Base-by-base conservation (phyloP, 1,140 invertebrate genomes). In the Spodoptera frugiperda region DNA sequence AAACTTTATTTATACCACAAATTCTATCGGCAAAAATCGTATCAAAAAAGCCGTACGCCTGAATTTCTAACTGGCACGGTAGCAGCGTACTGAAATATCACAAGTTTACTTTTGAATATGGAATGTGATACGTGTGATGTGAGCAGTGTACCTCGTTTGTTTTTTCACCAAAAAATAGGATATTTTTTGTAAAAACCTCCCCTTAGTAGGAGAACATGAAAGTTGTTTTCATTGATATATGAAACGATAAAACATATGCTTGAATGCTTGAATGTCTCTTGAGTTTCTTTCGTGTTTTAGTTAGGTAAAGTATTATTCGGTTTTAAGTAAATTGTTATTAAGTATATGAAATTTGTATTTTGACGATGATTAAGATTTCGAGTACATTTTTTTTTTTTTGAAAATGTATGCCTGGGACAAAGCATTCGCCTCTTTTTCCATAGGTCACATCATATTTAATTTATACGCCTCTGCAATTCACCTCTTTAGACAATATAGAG, bases 181-280 rank as follows among this genome's bases (percentile, higher is more conserved):
- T 33, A 21, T 74, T 76, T 76, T 76, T 54, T 75, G 71, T 14
- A 17, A 74, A 74, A 21, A 68, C 68, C 54, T 30, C 44, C 12
- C n/a, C 46, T 72, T 70, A 33, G 30, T 17, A 21, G n/a, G 21
- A 49, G 33, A 39, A 39, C 33, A 39, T 39, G 33, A 39, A 39
- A 39, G 33, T 6, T 39, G 33, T 39, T 39, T 54, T 2, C 30
- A 39, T 54, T 70, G 48, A 70, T 19, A 53, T 25, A 54, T 46
- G n/a, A 17, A 53, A 17, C 65, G 21, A 72, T 54, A 57, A 65
- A 65, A 65, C 39, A 25, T 48, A 44, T 25, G 61, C 25, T 25
- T 25, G 25, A 25, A 25, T 25, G 25, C 25, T 4, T 25, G 33
- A 39, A 4, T 39, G 33, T 39, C 33, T 39, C 9, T 39, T 39